Base-by-base conservation (phyloP, 2,113 vertebrate genomes). In the Acrocephalus kingi region DNA sequence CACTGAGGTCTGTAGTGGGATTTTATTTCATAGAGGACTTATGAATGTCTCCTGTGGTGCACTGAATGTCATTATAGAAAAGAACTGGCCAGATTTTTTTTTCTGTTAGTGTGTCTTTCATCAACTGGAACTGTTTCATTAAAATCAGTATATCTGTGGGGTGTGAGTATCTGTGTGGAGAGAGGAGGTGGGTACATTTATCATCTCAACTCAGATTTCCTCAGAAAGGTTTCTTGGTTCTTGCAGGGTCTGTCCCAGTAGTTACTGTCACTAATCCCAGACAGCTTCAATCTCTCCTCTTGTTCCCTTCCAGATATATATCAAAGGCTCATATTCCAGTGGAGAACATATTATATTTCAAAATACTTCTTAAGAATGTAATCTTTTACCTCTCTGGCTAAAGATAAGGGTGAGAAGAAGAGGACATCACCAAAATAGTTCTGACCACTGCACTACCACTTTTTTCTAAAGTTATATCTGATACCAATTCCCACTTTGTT, bases 401-500 rank as follows among this genome's bases (percentile, higher is more conserved):
- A 78, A 71, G 20, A 25, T 10, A 71, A 66, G 24, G 4, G 3
- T 35, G 11, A 11, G 1, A 59, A 67, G 25, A 69, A 22, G 3
- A 13, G 3, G 12, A 5, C 5, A 37, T 27, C 49, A 66, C 16
- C 9, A 25, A 54, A 21, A 12, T 27, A 67, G 5, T 15, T 87
- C 30, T 43, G 24, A 61, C 24, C 66, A n/a, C 35, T 71, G 30
- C 19, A 13, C 7, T n/a, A 19, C 20, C 4, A 0, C 1, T 49
- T 77, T 79, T 84, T 77, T 24, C 30, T 12, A 6, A 78, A 69
- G 13, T 25, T 25, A 6, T 39, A n/a, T 82, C 71, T 78, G 12
- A 24, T 35, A 39, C 22, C 3, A 0, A 1, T 48, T 88, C 16
- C 8, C 4, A 37, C 13, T 71, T 4, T 0, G 2, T 66, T 9